These are phyloP conservation scores for Synodontis membranacea DNA, from an alignment of 2,113 vertebrate species.

Conservation along the genomic window DNA sequence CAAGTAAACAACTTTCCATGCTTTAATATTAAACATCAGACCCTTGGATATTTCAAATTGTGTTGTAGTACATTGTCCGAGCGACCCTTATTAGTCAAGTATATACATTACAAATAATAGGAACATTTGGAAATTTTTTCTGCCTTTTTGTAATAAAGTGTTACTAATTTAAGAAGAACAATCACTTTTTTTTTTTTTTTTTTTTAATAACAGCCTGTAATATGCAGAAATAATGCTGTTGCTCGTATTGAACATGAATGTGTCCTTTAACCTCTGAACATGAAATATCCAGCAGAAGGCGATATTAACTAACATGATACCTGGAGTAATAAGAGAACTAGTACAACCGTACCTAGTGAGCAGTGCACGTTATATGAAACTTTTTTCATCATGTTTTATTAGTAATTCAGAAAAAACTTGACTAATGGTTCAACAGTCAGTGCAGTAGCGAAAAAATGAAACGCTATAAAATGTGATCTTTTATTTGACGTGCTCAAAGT, in stretches of 20 bases:
- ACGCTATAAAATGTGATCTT: not conserved
- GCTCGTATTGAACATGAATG: not conserved
- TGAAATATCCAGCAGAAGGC: not conserved
- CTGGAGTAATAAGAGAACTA: not conserved
- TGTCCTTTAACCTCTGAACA: no score
- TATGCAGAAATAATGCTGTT: not conserved
- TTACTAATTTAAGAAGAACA: not conserved
- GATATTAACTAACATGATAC: not conserved
- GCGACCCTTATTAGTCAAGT: not conserved
- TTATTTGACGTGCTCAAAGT: not conserved
- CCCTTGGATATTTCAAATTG: not conserved
- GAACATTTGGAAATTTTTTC: no score
- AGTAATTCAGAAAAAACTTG: not conserved
- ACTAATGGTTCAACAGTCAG: not conserved
- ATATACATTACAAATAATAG: not conserved
- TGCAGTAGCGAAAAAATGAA: not conserved
- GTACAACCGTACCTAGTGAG: not conserved
- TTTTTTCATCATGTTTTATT: not conserved
- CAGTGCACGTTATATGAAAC: not conserved
- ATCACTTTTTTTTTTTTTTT: no score
- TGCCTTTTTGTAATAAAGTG: not conserved
- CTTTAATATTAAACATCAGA: not conserved
- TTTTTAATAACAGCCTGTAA: not conserved
- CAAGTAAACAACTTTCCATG: not conserved
- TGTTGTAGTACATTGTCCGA: not conserved